These are phyloP conservation scores for Drosophila subobscura DNA, from an alignment of 1,140 invertebrate genomes.

Conservation along the genomic window DNA sequence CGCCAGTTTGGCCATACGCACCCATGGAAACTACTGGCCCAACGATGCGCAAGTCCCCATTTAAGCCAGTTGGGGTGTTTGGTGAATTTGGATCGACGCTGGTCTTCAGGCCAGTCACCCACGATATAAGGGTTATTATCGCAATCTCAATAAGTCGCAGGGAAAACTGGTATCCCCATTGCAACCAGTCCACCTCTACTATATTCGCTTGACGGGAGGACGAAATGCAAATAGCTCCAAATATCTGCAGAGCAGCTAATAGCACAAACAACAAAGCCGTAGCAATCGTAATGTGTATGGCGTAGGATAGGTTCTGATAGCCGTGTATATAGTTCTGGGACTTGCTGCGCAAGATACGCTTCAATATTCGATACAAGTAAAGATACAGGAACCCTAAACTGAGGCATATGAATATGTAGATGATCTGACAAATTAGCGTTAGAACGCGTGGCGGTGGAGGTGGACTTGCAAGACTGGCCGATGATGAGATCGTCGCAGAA, in stretches of 20 bases:
- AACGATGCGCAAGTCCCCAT: slow-evolving; percentile 42
- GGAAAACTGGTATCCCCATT: slow-evolving; percentile 94
- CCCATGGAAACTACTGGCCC: slow-evolving; percentile 23
- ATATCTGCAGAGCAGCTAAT: slow-evolving; percentile 91
- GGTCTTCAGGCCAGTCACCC: slow-evolving; percentile 90
- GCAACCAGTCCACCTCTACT: slow-evolving; percentile 88
- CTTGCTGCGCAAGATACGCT: slow-evolving; percentile 87
- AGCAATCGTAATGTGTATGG: slow-evolving; percentile 93
- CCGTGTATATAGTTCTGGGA: slow-evolving; percentile 88
- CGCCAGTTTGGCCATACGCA: slow-evolving; percentile 10
- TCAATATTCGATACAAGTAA: slow-evolving; percentile 90
- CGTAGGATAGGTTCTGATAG: slow-evolving; percentile 89
- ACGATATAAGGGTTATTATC: slow-evolving; percentile 91
- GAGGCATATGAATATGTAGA: slow-evolving; percentile 91
- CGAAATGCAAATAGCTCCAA: slow-evolving; percentile 86
- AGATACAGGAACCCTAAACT: slow-evolving; percentile 92
- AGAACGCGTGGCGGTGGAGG: slow-evolving; percentile 85
- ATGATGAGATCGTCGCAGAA: slow-evolving; percentile 17
- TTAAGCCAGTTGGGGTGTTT: slow-evolving; percentile 29
- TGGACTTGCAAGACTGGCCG: slow-evolving; percentile 40
- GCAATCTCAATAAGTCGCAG: slow-evolving; percentile 92
- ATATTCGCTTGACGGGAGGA: slow-evolving; percentile 69
- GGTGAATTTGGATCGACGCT: slow-evolving; percentile 69
- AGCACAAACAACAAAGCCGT: slow-evolving; percentile 92
- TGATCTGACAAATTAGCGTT: slow-evolving; percentile 91